phyloP scores from a whole-genome alignment of 2,113 vertebrate species.

The Dasyornis broadbenti region DNA sequence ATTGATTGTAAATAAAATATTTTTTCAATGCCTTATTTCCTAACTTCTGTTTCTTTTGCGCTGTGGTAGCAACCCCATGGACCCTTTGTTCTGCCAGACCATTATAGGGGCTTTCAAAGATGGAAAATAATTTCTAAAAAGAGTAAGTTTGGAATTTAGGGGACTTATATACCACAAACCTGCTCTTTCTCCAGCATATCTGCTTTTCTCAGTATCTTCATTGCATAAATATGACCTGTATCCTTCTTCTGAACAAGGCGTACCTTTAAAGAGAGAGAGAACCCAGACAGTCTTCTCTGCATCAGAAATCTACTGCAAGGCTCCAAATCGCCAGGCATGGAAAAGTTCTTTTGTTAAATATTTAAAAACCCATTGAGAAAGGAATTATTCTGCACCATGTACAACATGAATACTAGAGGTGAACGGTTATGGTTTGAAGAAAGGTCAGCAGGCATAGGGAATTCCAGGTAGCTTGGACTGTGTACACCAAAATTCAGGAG shows the following conservation, averaged over 20 bases:
- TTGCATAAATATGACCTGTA: conserved; percentile 97
- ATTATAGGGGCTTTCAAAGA: background rate
- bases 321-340: background rate
- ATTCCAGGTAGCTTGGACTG: background rate
- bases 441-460: background rate
- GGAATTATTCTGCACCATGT: background rate
- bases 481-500: background rate
- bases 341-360: background rate
- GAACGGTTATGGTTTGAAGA: background rate
- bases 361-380: background rate
- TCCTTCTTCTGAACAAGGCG: conserved; percentile 98
- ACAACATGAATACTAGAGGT: background rate
- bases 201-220: conserved; percentile 97
- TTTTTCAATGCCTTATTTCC: background rate
- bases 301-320: background rate
- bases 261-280: conserved; percentile 73
- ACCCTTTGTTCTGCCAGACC: background rate
- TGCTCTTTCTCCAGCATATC: conserved; percentile 99
- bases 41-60: background rate
- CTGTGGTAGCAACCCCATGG: background rate
- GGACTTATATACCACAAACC: conserved; percentile 61
- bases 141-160: background rate
- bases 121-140: background rate
- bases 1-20: background rate
- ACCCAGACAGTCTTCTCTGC: background rate